Evolutionary conservation across 2,797 vertebrate species (phyloP), one percentile per base, ranked within the genome.

Genomic region (Spinibarbus caldwelli): DNA sequence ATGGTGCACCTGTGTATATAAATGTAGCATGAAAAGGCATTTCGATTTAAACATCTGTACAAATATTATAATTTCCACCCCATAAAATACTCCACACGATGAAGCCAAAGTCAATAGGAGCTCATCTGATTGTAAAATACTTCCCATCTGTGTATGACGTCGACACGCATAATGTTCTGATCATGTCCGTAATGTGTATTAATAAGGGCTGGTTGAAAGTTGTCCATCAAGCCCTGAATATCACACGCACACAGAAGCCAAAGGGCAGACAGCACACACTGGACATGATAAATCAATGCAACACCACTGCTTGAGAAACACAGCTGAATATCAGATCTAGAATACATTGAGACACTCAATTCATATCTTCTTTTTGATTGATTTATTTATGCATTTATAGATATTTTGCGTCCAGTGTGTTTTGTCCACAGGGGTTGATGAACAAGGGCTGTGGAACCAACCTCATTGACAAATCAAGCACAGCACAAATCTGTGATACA

Each of bases 401-500:
- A 62, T 68, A 47, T 29, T 12, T 66, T 86, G 86, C 75, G 68
- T 90, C 89, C 88, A 86, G 88, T 90, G 85, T 90, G 89, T 90
- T 88, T 87, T 87, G 89, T 87, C 86, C 86, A 90, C 88, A 85
- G 72, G 71, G 82, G 54, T 62, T 78, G 89, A 92, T 93, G 91
- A 93, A 94, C 92, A 93, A 93, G 93, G 91, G 92, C 92, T 92
- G 90, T 92, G 88, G 91, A 92, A 94, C 92, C 94, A 93, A 94
- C 94, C 94, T 94, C 92, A 93, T 89, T 93, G 87, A 93, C 92
- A 82, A 90, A 92, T 86, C 86, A 89, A 90, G 90, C 78, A 89
- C 89, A 86, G 75, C 87, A 90, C 88, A 85, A 92, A 90, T 87
- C 92, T 90, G 90, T 93, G 89, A 92, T 92, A 92, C 91, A 93